Evolutionary conservation across 2,888 invertebrate genomes (phyloP).

Genomic region (Nysson spinosus): DNA sequence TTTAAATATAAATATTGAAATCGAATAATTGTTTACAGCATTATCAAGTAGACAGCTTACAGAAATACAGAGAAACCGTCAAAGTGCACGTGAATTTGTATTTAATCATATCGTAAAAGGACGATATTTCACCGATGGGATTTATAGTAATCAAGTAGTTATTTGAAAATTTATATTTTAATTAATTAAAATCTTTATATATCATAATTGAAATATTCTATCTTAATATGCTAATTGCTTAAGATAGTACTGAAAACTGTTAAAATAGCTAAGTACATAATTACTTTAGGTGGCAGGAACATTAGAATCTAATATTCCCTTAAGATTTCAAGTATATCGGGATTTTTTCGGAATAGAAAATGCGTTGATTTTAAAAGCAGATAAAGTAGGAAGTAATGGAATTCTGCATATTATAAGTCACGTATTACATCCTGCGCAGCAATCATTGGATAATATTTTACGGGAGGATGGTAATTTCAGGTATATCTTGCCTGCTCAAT

Average conservation of each 20-base stretch:
- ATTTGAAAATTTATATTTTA: neutral
- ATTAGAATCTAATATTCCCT: constrained; percentile 15
- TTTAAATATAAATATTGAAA: neutral
- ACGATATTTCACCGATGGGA: constrained; percentile 17
- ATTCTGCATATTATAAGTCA: constrained; percentile 36
- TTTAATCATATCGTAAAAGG: constrained; percentile 24
- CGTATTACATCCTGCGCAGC: constrained; percentile 22
- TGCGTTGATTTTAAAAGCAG: constrained; percentile 31
- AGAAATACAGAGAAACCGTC: constrained; percentile 13
- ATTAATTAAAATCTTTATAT: neutral
- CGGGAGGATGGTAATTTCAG: constrained; percentile 31
- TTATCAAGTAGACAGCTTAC: constrained; percentile 3
- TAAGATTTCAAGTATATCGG: constrained; percentile 39
- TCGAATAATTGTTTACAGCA: constrained; percentile 13
- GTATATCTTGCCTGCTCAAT: neutral
- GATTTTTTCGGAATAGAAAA: constrained; percentile 29
- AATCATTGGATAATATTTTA: constrained; percentile 30
- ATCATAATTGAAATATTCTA: no score
- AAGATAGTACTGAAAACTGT: no score
- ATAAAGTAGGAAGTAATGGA: constrained; percentile 20
- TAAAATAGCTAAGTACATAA: no score
- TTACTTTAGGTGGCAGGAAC: constrained; percentile 18
- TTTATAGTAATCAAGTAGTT: constrained; percentile 24
- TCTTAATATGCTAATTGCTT: no score
- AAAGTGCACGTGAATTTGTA: constrained; percentile 26